A percentile compares a stretch with the other conserved stretches of the same genome.
These are phyloP conservation scores for Eupithecia subfuscata DNA, from an alignment of 2,888 invertebrate species.

Conservation along the genomic window DNA sequence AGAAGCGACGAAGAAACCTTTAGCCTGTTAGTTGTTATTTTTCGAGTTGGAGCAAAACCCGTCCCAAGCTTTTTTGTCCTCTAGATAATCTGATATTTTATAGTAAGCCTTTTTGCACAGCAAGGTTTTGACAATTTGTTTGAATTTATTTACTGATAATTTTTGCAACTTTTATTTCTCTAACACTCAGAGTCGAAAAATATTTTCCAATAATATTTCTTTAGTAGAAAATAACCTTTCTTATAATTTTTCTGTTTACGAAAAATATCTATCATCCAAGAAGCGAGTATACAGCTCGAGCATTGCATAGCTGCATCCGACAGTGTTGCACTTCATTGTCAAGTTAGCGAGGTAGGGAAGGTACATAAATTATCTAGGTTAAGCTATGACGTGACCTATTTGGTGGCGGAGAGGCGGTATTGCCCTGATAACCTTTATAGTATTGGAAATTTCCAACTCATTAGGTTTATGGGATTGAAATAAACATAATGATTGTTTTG, in stretches of 20 bases:
- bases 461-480: neutral
- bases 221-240: too few relatives aligned
- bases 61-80: too few relatives aligned
- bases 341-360: neutral
- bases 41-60: too few relatives aligned
- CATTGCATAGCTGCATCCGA: neutral
- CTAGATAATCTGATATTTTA: too few relatives aligned
- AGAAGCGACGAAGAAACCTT: too few relatives aligned
- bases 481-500: neutral
- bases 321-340: neutral
- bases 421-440: neutral
- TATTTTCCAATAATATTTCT: too few relatives aligned
- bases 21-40: too few relatives aligned
- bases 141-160: too few relatives aligned
- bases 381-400: conserved; percentile 3
- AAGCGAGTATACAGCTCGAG: neutral
- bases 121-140: too few relatives aligned
- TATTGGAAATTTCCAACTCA: neutral
- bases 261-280: neutral
- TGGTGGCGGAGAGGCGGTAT: neutral
- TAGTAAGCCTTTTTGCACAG: too few relatives aligned
- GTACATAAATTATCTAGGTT: neutral
- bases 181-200: too few relatives aligned
- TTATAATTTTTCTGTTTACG: neutral
- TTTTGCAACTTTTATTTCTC: too few relatives aligned